phyloP scores from a whole-genome alignment of 1,140 invertebrate species.

The Babylonia areolata region DNA sequence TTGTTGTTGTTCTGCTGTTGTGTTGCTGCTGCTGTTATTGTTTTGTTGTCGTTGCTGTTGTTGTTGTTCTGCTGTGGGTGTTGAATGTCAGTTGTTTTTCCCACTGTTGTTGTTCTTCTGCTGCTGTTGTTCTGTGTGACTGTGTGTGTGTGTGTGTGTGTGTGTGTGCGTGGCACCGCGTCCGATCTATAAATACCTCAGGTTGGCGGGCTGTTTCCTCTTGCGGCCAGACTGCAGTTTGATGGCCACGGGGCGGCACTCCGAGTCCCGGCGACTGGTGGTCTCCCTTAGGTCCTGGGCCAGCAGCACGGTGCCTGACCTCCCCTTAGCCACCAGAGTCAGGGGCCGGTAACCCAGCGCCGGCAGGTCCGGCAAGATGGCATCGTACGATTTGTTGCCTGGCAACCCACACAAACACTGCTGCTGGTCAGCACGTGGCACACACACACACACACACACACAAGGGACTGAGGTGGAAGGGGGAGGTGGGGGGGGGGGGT shows the following conservation, averaged over 20 bases:
- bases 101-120: no score
- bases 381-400: slow-evolving; percentile 60
- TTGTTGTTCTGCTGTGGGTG: no score
- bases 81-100: no score
- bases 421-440: no score
- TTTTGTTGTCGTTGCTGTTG: no score
- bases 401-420: not conserved
- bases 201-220: slow-evolving; percentile 37
- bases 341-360: slow-evolving; percentile 59
- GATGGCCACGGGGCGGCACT: slow-evolving; percentile 53
- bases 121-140: not conserved
- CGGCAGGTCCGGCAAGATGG: slow-evolving; percentile 56
- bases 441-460: no score
- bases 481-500: no score
- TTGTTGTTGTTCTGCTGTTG: no score
- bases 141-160: slow-evolving; percentile 2
- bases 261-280: slow-evolving; percentile 48
- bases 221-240: slow-evolving; percentile 57
- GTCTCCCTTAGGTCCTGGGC: slow-evolving; percentile 51
- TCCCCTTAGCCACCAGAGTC: slow-evolving; percentile 28
- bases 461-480: not conserved
- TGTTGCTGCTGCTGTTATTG: no score
- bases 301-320: slow-evolving; percentile 54
- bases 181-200: no score
- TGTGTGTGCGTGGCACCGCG: not conserved